Conservation (phyloP, 2,888 invertebrate species). For the Apodemia duryi region DNA sequence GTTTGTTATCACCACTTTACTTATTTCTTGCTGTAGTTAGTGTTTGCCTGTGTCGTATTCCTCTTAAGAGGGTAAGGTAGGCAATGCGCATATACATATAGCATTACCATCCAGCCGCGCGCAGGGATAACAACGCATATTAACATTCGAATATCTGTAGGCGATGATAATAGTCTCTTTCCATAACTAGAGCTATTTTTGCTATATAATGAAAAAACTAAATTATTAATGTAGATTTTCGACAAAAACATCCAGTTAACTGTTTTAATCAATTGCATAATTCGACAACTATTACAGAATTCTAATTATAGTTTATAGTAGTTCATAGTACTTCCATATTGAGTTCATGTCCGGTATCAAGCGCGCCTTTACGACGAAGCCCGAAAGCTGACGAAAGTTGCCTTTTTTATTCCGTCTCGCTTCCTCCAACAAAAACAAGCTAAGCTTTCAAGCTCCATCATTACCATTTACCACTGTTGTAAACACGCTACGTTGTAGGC, state of each 20-base stretch:
- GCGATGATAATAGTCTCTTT: too few species aligned
- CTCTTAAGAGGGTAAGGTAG: too few species aligned
- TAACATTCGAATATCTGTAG: too few species aligned
- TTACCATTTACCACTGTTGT: constrained; percentile 38
- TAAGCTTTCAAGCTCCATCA: constrained; percentile 46
- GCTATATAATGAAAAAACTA: too few species aligned
- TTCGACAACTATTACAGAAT: constrained; percentile 9
- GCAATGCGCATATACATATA: too few species aligned
- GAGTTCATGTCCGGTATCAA: constrained; percentile 45
- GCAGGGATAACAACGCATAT: too few species aligned
- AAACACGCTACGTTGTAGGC: constrained; percentile 38
- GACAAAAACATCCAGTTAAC: not conserved
- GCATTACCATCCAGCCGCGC: too few species aligned
- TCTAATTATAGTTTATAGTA: constrained; percentile 12
- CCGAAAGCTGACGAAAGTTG: constrained; percentile 63
- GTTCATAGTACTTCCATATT: constrained; percentile 36
- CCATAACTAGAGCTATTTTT: too few species aligned
- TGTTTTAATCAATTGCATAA: constrained; percentile 2
- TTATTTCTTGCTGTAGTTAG: too few species aligned
- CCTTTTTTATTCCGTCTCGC: constrained; percentile 56
- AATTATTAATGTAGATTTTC: too few species aligned
- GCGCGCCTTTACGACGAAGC: constrained; percentile 47
- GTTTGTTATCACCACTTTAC: too few species aligned
- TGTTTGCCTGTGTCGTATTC: too few species aligned
- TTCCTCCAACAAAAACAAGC: constrained; percentile 59